Conservation (phyloP, 2,797 vertebrate genomes). For the Anisognathus igniventris region DNA sequence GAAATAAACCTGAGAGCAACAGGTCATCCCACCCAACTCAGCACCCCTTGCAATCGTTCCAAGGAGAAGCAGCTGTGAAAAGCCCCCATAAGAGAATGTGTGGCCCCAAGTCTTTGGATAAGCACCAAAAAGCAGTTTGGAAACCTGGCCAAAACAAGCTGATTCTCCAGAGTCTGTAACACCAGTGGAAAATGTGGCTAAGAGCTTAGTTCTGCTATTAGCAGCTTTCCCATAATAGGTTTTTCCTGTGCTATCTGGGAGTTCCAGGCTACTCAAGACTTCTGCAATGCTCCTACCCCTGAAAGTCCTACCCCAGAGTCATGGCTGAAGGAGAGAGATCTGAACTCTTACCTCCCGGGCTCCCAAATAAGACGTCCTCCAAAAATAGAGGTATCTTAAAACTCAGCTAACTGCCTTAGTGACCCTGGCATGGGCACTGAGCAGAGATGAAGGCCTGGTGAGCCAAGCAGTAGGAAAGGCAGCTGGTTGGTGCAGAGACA, state of each 20-base stretch:
- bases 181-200: neutral
- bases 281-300: neutral
- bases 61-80: neutral
- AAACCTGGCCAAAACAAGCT: neutral
- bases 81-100: neutral
- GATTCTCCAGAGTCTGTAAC: neutral
- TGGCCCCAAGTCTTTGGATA: neutral
- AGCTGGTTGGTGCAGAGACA: neutral
- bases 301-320: neutral
- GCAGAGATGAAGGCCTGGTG: neutral
- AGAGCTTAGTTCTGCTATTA: neutral
- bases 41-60: neutral
- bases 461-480: neutral
- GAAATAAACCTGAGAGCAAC: neutral
- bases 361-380: neutral
- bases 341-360: neutral
- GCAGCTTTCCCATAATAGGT: neutral
- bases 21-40: neutral
- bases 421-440: accelerated
- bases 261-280: neutral
- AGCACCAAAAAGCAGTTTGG: neutral
- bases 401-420: neutral
- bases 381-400: neutral
- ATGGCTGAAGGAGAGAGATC: neutral
- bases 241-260: neutral